A percentile compares a stretch with the other conserved stretches of the same genome.
Evolutionary conservation across 2,888 invertebrate genomes (phyloP).

Genomic region (Scaptomyza flava): DNA sequence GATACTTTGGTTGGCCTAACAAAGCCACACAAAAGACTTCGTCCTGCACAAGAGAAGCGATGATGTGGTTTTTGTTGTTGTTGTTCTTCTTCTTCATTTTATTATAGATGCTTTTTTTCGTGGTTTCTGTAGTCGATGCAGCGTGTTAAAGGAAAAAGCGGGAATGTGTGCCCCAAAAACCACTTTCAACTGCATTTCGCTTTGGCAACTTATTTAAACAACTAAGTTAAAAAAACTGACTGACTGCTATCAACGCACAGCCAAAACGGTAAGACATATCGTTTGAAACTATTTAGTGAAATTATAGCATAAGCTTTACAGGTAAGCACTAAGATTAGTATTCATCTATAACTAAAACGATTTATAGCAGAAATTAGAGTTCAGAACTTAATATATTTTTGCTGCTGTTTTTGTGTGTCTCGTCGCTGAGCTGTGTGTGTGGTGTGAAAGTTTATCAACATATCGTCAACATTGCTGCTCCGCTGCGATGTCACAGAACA

Average conservation of each 20-base stretch:
- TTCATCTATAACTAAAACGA: neutral
- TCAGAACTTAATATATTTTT: neutral
- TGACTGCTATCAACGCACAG: too few species aligned
- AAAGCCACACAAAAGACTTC: conserved; percentile 74
- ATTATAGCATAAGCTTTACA: neutral
- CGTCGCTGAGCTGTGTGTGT: conserved; percentile 11
- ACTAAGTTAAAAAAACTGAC: too few species aligned
- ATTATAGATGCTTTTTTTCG: conserved; percentile 2
- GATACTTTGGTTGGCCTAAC: conserved; percentile 69
- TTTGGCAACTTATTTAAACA: neutral
- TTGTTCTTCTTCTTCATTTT: conserved; percentile 8
- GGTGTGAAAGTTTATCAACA: conserved; percentile 77
- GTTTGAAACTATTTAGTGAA: too few species aligned
- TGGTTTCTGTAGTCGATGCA: conserved; percentile 19
- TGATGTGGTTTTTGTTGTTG: conserved; percentile 15
- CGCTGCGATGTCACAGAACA: conserved; percentile 47
- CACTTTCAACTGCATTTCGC: conserved; percentile 26
- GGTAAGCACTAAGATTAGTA: neutral
- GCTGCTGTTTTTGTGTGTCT: conserved; percentile 16
- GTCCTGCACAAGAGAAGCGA: conserved; percentile 34
- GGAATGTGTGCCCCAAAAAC: conserved; percentile 13
- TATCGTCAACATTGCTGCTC: conserved; percentile 65
- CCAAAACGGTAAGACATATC: too few species aligned
- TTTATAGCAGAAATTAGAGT: neutral
- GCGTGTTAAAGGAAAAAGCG: conserved; percentile 16